Base-by-base conservation (phyloP, 2,888 invertebrate species). In the Plebejus anna region DNA sequence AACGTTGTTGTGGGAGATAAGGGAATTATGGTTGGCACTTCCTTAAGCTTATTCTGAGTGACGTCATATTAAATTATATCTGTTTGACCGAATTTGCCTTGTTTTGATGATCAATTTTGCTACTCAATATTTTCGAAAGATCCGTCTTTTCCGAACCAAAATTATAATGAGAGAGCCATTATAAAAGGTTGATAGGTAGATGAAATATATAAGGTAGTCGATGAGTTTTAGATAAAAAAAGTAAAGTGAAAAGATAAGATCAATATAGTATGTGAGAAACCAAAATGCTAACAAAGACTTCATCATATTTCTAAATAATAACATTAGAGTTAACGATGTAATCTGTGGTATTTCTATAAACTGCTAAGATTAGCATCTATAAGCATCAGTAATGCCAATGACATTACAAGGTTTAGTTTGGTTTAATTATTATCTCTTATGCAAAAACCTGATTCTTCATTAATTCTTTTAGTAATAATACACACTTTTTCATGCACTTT, bases 11-110 rank as follows among this genome's bases (percentile, higher is more conserved):
- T 72, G 28, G 73, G 28, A 73, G 73, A 73, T 73, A 73, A 73
- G 73, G 73, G 55, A 73, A 73, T 73, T 73, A 73, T 73, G 51
- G 51, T 55, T 51, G 55, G 73, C 73, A 73, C 73, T 73, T 73
- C 73, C 73, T 73, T 73, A 73, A 73, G 55, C 73, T 73, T 51
- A 73, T 36, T 73, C 32, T 32, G 73, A 16, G 32, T 13, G 47
- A 73, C 5, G 47, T n/a, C 42, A 47, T 16, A 13, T 66, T 13
- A 32, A 66, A 66, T 66, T 32, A 36, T 66, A 66, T 66, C 11
- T 28, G 66, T 66, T 16, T 66, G 66, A 32, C 16, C 5, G 32
- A 66, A n/a, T 13, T 66, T 32, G 32, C 11, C 66, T 66, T 66
- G 32, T 32, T 66, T 66, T 66, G 66, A 32, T 5, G 13, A 66